These are phyloP conservation scores for Drosophila yooni DNA, from an alignment of 2,888 invertebrate genomes.

Conservation along the genomic window DNA sequence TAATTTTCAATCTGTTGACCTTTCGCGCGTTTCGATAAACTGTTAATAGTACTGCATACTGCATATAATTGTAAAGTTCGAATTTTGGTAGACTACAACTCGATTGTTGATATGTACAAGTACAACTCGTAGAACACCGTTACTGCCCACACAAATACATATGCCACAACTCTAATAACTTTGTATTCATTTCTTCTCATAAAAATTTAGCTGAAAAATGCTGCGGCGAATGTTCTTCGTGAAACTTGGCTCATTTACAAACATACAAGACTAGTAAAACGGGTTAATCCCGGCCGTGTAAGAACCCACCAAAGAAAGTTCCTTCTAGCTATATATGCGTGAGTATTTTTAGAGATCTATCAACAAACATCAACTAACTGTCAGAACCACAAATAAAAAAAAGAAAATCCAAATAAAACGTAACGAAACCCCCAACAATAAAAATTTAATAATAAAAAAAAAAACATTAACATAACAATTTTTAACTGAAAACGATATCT, in stretches of 20 bases:
- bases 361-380: slow-evolving; percentile 71
- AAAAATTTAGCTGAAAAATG: slow-evolving; percentile 96
- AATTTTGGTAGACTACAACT: not conserved
- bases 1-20: not conserved
- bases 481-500: slow-evolving; percentile 5
- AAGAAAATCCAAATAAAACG: not conserved
- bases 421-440: slow-evolving; percentile 25
- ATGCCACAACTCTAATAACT: slow-evolving; percentile 72
- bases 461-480: slow-evolving; percentile 7
- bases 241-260: slow-evolving; percentile 99
- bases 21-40: not conserved
- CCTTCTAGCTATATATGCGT: slow-evolving; percentile 99
- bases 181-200: slow-evolving; percentile 84
- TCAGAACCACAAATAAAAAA: slow-evolving; percentile 60
- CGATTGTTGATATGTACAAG: slow-evolving; percentile 7
- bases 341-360: slow-evolving; percentile 84
- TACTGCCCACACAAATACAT: slow-evolving; percentile 17
- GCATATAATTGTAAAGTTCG: not conserved
- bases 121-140: slow-evolving; percentile 25
- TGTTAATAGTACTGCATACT: not conserved
- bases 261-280: slow-evolving; percentile 98
- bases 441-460: slow-evolving; percentile 17
- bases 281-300: slow-evolving; percentile 97
- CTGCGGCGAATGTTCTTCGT: slow-evolving; percentile 99
- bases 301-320: slow-evolving; percentile 99